Evolutionary conservation across 2,113 vertebrate genomes (phyloP), one percentile per base, ranked within the genome.

Genomic region (Bostrychus sinensis): DNA sequence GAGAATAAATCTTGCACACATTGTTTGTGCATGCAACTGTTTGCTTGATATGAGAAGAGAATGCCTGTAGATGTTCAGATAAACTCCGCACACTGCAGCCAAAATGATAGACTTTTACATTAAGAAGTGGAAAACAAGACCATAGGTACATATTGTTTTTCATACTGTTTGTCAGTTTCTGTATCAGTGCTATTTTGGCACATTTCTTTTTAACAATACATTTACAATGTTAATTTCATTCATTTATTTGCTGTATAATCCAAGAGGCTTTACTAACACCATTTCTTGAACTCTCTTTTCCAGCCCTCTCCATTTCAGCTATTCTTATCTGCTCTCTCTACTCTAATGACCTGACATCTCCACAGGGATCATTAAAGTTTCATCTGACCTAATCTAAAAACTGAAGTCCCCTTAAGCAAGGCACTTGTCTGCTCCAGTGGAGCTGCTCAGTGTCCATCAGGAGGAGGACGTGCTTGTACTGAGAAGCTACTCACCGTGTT

Each of bases 311-410:
- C 25, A 50, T 77, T 66, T 61, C 59, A 71, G 69, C 71, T 77
- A 73, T 85, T 85, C 72, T 67, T 74, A 77, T 75, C 75, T 51
- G 56, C 69, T 67, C 66, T 75, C 70, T 54, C 62, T 72, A 48
- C 72, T 81, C 73, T 77, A 86, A 84, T 75, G 75, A 84, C 65
- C 79, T 70, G 79, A 67, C 81, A 79, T 79, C 81, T 86, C 81
- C 65, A 59, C 62, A 3, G 75, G 77, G 70, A 84, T 81, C 77
- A 86, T 86, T 82, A 84, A 86, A 86, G 81, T 86, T 86, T 86
- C 64, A 86, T 84, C 83, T 75, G 72, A 86, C 64, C 81, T 84
- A 68, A 83, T 86, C 77, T 81, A 75, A 84, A 86, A 82, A 80
- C 55, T 84, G 72, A 78, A 75, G 77, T 62, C 56, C 81, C 83